A percentile compares a stretch with the other conserved stretches of the same genome.
phyloP scores from a whole-genome alignment of 2,888 invertebrate genomes.

The Arge pagana region DNA sequence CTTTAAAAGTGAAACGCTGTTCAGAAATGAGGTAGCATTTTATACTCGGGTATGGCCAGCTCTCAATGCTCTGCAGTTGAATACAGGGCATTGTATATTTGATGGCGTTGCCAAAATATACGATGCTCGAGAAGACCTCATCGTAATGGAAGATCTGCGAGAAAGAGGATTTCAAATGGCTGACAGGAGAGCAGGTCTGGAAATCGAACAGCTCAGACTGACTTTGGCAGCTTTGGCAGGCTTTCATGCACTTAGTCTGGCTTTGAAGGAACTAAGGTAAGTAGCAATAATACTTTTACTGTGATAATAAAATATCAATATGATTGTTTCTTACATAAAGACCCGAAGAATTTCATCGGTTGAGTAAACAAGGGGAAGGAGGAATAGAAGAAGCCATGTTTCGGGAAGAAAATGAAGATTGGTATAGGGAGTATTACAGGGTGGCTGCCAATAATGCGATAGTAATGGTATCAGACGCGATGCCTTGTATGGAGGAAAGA shows the following conservation, averaged over 20 bases:
- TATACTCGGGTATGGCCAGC: constrained; percentile 74
- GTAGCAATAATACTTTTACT: constrained; percentile 1
- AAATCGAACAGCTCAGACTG: constrained; percentile 50
- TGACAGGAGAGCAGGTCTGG: constrained; percentile 55
- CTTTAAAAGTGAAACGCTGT: constrained; percentile 72
- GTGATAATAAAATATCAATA: background rate
- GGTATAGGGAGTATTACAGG: constrained; percentile 72
- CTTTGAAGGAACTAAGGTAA: constrained; percentile 53
- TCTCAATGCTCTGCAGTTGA: constrained; percentile 63
- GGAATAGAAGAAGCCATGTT: constrained; percentile 64
- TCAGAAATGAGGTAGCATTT: constrained; percentile 74
- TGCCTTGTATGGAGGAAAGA: constrained; percentile 52
- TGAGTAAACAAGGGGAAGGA: constrained; percentile 42
- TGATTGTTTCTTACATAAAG: constrained; percentile 32
- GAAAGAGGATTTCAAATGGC: constrained; percentile 56
- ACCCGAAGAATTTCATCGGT: constrained; percentile 50
- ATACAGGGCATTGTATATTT: constrained; percentile 41
- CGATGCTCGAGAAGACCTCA: constrained; percentile 55
- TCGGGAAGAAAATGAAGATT: constrained; percentile 68
- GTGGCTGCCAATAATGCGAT: constrained; percentile 69
- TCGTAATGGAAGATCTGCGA: constrained; percentile 60
- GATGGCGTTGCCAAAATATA: constrained; percentile 51
- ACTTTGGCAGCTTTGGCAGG: constrained; percentile 59
- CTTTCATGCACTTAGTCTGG: constrained; percentile 60
- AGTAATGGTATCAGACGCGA: constrained; percentile 63